These are phyloP conservation scores for Vulpes lagopus DNA, from an alignment of 2,113 vertebrate species.

Conservation along the genomic window DNA sequence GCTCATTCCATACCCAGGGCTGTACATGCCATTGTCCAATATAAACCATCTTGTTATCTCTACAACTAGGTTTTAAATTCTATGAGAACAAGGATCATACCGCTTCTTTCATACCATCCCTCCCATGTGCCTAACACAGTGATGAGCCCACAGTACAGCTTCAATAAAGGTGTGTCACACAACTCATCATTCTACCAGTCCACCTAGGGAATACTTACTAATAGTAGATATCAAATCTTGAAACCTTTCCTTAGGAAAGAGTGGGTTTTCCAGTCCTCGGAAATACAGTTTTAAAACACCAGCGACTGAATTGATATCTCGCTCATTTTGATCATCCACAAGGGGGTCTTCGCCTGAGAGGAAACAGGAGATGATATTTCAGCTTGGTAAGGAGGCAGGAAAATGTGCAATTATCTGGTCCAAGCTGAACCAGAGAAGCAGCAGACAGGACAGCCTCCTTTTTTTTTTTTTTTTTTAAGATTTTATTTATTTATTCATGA, in stretches of 20 bases:
- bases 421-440: neutral
- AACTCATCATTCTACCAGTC: neutral
- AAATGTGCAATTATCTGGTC: accelerated
- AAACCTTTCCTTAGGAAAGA: constrained; percentile 99
- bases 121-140: no score
- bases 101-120: neutral
- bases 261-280: constrained; percentile 97
- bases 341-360: constrained; percentile 96
- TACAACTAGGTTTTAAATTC: neutral
- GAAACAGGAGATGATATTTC: constrained; percentile 17
- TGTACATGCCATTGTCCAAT: no score
- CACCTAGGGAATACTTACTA: constrained; percentile 91
- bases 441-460: accelerated
- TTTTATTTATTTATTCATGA: no score
- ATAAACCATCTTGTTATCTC: neutral
- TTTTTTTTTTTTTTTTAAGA: no score
- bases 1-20: neutral
- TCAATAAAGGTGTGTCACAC: neutral
- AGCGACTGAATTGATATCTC: constrained; percentile 98
- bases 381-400: neutral
- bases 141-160: no score
- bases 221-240: constrained; percentile 97
- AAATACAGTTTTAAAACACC: constrained; percentile 99
- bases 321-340: constrained; percentile 95
- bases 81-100: neutral